Base-by-base conservation (phyloP, 2,113 vertebrate species). In the Kryptolebias marmoratus region DNA sequence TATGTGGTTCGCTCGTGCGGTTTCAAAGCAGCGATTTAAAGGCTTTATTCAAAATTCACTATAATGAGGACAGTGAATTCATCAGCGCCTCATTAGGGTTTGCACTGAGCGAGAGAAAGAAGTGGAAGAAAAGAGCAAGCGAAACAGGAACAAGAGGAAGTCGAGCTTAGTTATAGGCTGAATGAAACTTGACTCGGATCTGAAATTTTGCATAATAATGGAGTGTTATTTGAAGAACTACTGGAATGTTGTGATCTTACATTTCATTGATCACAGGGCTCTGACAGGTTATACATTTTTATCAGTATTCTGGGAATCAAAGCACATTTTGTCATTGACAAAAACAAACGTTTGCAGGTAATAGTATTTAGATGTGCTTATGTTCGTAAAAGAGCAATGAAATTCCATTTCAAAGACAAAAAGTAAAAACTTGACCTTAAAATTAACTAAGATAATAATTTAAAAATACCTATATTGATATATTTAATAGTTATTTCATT, bases 11-110 rank as follows among this genome's bases (percentile, higher is more conserved):
- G 58, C 61, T 5, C 36, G 30, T 82, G 76, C 72, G 15, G 68
- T 80, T 74, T 79, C 62, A 72, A 77, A 75, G 57, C 56, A 63
- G 49, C 68, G 78, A 76, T 76, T 73, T 80, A 62, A 71, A 77
- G 52, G 49, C 69, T 74, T 81, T 63, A 79, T 86, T 56, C 61
- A 81, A 73, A 77, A 81, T 77, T 83, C 64, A 79, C 15, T 68
- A 15, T 77, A 68, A 82, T 80, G 50, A 76, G 61, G 60, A 49
- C 49, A 22, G 45, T 53, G 72, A 69, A 83, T 60, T 86, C 56
- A 80, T 83, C 71, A 75, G 52, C 47, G 56, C 54, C 61, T 86
- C 68, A 76, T 84, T 82, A 80, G 48, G 42, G 54, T 31, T 64
- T 68, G n/a, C 39, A 52, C 53, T n/a, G 61, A 28, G 44, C 2